phyloP scores from a whole-genome alignment of 2,888 invertebrate species.

The Catotricha subobsoleta region DNA sequence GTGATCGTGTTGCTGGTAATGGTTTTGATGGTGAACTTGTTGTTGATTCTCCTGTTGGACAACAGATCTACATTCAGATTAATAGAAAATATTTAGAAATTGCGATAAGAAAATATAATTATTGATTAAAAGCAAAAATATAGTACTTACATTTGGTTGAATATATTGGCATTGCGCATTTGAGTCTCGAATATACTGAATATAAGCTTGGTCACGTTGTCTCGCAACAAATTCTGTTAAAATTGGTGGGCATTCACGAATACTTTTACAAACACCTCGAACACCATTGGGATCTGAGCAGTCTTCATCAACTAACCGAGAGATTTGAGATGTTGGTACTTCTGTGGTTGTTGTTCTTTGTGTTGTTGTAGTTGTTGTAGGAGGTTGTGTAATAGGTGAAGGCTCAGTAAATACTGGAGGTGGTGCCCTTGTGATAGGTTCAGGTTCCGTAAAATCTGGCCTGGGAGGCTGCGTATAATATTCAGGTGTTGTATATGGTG shows the following conservation, averaged over 20 bases:
- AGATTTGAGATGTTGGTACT: neutral
- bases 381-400: neutral
- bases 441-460: no score
- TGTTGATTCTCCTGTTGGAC: neutral
- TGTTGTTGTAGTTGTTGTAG: constrained; percentile 10
- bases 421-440: constrained; percentile 7
- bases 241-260: constrained; percentile 7
- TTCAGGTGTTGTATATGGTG: neutral
- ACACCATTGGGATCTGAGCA: neutral
- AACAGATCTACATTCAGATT: neutral
- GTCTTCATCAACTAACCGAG: neutral
- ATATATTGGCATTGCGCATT: constrained; percentile 9
- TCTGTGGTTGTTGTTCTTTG: constrained; percentile 14
- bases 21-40: no score
- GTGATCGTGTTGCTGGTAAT: no score
- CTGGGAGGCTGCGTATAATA: neutral
- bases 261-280: constrained; percentile 2
- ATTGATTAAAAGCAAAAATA: neutral
- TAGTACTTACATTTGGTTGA: constrained; percentile 4
- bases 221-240: constrained; percentile 5
- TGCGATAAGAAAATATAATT: neutral
- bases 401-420: constrained; percentile 11
- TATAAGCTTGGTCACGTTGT: constrained; percentile 6
- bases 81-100: neutral
- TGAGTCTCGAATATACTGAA: constrained; percentile 8